Evolutionary conservation across 1,140 invertebrate species (phyloP).

Genomic region (Drosophila varians): DNA sequence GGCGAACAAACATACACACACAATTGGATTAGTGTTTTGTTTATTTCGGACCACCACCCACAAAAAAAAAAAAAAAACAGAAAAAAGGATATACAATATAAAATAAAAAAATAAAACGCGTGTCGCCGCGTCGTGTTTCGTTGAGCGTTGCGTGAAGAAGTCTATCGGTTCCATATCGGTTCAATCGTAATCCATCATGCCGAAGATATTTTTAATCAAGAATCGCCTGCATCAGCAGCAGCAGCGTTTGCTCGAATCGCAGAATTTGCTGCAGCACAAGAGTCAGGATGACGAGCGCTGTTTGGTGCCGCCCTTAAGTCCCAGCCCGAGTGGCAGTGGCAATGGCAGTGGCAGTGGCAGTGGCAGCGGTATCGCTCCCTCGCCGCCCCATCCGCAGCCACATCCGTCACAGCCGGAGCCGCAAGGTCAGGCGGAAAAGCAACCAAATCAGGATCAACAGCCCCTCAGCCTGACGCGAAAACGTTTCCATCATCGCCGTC

Average conservation of each 20-base stretch:
- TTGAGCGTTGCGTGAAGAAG: background rate
- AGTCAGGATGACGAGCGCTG: constrained; percentile 83
- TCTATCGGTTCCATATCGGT: background rate
- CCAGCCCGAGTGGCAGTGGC: constrained; percentile 57
- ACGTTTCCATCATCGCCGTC: constrained; percentile 78
- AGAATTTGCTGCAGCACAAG: constrained; percentile 87
- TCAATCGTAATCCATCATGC: constrained; percentile 85
- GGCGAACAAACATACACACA: constrained; percentile 74
- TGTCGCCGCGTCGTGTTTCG: constrained; percentile 30
- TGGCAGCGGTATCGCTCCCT: constrained; percentile 17
- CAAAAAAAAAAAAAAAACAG: too few relatives aligned
- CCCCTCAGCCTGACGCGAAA: constrained; percentile 70
- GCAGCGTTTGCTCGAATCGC: constrained; percentile 90
- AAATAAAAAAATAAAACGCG: constrained; percentile 14
- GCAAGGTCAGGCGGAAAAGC: constrained; percentile 44
- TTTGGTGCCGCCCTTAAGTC: constrained; percentile 79
- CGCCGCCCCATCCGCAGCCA: constrained; percentile 30
- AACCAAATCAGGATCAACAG: constrained; percentile 39
- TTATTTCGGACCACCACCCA: constrained; percentile 45
- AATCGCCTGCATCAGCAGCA: constrained; percentile 95
- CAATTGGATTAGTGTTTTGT: constrained; percentile 82
- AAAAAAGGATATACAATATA: constrained; percentile 1
- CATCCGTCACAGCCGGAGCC: constrained; percentile 75
- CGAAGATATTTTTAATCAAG: constrained; percentile 95
- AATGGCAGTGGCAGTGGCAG: constrained; percentile 21